A percentile compares a stretch with the other conserved stretches of the same genome.
Evolutionary conservation across 2,113 vertebrate genomes (phyloP).

Genomic region (Hepsetus odoe): DNA sequence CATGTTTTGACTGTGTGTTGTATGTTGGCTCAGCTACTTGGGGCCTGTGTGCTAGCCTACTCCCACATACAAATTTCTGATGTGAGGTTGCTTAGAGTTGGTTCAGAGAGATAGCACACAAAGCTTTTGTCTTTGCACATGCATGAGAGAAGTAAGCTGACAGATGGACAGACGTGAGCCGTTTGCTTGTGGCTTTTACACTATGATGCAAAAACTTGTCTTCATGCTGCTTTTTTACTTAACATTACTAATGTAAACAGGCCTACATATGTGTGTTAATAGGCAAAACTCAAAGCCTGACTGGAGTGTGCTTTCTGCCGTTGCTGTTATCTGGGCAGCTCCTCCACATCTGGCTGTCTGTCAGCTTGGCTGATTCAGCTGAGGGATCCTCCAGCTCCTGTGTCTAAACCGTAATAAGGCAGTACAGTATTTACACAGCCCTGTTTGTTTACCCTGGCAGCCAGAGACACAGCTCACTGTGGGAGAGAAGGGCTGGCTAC

Average conservation of each 20-base stretch:
- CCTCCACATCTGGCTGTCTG: conserved; percentile 37
- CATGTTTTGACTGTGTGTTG: conserved; percentile 10
- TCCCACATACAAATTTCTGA: conserved; percentile 65
- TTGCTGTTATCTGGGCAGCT: conserved; percentile 23
- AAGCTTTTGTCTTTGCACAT: conserved; percentile 29
- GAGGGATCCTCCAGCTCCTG: conserved; percentile 31
- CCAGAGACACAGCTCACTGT: conserved; percentile 48
- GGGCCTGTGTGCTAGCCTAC: conserved; percentile 52
- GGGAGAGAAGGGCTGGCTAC: conserved; percentile 46
- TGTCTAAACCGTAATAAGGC: conserved; percentile 46
- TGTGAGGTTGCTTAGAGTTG: conserved; percentile 60
- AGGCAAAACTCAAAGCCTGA: conserved; percentile 9
- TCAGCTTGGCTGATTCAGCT: conserved; percentile 43
- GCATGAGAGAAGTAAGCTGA: background rate
- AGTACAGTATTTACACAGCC: conserved; percentile 39
- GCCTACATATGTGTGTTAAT: conserved; percentile 31
- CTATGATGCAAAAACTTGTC: conserved; percentile 6
- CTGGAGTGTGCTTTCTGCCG: conserved; percentile 16
- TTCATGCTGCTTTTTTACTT: background rate
- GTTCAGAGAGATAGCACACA: conserved; percentile 54
- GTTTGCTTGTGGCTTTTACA: conserved; percentile 32
- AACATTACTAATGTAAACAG: conserved; percentile 21
- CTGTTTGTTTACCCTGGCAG: conserved; percentile 53
- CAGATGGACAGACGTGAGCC: conserved; percentile 5
- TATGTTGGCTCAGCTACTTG: conserved; percentile 59